These are phyloP conservation scores for Diplazon laetatorius DNA, from an alignment of 2,888 invertebrate genomes.

Conservation along the genomic window DNA sequence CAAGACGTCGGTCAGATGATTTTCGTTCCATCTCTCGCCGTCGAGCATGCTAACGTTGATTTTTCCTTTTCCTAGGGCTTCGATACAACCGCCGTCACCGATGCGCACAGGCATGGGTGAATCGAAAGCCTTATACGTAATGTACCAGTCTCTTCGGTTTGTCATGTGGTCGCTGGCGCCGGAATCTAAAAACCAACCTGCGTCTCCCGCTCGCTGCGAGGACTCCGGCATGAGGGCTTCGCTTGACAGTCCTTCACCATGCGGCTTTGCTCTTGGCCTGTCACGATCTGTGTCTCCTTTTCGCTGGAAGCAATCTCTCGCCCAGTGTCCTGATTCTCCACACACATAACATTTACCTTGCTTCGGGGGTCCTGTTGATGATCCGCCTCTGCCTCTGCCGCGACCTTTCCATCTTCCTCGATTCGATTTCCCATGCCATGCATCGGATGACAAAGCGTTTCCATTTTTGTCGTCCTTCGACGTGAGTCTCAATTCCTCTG, in stretches of 20 bases:
- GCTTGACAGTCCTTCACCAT: constrained; percentile 47
- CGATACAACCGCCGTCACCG: constrained; percentile 40
- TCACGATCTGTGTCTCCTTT: not conserved
- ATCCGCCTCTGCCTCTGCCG: constrained; percentile 4
- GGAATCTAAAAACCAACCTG: constrained; percentile 45
- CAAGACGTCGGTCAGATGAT: constrained; percentile 44
- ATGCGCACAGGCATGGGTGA: not conserved
- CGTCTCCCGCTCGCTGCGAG: not conserved
- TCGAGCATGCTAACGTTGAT: constrained; percentile 61
- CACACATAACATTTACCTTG: constrained; percentile 13
- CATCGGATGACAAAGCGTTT: constrained; percentile 25
- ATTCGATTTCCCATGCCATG: constrained; percentile 17
- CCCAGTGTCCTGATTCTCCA: constrained; percentile 26
- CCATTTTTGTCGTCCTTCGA: not conserved
- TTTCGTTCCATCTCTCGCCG: constrained; percentile 55
- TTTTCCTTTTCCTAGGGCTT: constrained; percentile 43
- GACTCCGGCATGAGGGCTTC: constrained; percentile 29
- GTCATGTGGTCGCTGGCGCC: constrained; percentile 56
- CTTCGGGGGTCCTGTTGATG: constrained; percentile 16
- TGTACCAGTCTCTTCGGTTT: not conserved
- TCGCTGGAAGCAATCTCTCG: not conserved
- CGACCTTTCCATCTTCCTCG: not conserved
- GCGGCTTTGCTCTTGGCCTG: constrained; percentile 3
- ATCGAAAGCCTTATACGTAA: constrained; percentile 23
- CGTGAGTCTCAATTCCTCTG: constrained; percentile 36